Evolutionary conservation across 2,888 invertebrate species (phyloP).

Genomic region (Drosophila melanosoma): DNA sequence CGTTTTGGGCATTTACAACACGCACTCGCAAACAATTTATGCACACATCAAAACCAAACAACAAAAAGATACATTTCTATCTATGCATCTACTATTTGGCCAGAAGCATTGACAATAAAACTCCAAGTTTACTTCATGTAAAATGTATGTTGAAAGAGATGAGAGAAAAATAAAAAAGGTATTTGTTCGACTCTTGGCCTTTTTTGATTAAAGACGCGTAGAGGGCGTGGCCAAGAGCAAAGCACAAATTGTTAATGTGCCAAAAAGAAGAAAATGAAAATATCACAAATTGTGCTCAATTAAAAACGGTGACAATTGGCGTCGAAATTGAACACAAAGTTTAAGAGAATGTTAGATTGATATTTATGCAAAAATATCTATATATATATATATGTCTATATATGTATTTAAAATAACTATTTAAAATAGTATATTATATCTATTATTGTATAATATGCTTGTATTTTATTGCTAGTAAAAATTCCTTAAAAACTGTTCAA

Average conservation of each 20-base stretch:
- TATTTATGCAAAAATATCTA: background rate
- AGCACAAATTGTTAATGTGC: conserved; percentile 20
- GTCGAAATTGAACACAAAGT: conserved; percentile 1
- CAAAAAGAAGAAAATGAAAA: conserved; percentile 19
- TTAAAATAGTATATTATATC: background rate
- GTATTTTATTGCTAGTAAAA: background rate
- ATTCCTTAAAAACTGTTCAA: background rate
- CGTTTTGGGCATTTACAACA: conserved; percentile 62
- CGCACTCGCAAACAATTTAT: conserved; percentile 53
- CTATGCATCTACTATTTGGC: background rate
- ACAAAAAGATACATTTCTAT: conserved; percentile 2
- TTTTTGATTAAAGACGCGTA: background rate
- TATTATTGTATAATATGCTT: background rate
- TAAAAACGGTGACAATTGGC: conserved; percentile 35
- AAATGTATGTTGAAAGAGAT: conserved; percentile 4
- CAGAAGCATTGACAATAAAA: conserved; percentile 16
- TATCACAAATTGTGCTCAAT: conserved; percentile 48
- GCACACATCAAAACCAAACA: conserved; percentile 37
- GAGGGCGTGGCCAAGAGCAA: background rate
- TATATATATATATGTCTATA: background rate
- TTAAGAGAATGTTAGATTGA: background rate
- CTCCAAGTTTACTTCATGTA: conserved; percentile 14
- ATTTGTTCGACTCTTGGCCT: conserved; percentile 20
- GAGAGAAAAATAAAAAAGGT: background rate
- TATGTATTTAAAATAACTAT: background rate